Evolutionary conservation across 2,113 vertebrate species (phyloP).

Genomic region (Varanus salvator): DNA sequence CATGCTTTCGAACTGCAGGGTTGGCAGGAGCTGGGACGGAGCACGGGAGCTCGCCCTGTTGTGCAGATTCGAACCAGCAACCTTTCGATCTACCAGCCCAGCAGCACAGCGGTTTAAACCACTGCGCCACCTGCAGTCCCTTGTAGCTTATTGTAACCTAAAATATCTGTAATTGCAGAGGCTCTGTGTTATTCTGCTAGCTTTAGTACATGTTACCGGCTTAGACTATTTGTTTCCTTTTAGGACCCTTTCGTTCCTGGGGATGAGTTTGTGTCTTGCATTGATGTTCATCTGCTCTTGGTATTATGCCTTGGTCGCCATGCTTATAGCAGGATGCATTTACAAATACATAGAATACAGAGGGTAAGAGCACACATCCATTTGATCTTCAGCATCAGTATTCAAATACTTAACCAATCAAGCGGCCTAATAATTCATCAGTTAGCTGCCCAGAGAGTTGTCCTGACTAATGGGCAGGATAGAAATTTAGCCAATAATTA

Average conservation of each 20-base stretch:
- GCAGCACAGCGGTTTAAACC: too few species aligned
- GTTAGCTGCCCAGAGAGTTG: too few species aligned
- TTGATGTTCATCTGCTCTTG: conserved; percentile 98
- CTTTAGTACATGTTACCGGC: conserved; percentile 54
- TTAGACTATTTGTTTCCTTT: conserved; percentile 46
- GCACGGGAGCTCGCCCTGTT: too few species aligned
- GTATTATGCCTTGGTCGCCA: conserved; percentile 94
- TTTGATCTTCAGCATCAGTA: conserved; percentile 56
- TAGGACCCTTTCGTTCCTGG: conserved; percentile 95
- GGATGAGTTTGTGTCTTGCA: conserved; percentile 96
- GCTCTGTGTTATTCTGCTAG: conserved; percentile 26
- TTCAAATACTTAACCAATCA: background rate
- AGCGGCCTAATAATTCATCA: too few species aligned
- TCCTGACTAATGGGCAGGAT: too few species aligned
- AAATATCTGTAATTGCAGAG: conserved; percentile 10
- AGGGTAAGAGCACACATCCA: conserved; percentile 84
- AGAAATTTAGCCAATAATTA: too few species aligned
- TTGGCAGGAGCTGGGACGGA: too few species aligned
- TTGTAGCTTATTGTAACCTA: conserved; percentile 6
- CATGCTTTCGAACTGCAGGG: too few species aligned
- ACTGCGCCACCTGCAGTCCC: background rate
- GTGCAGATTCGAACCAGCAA: too few species aligned
- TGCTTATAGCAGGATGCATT: conserved; percentile 93
- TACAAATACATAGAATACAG: conserved; percentile 99
- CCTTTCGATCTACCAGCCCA: too few species aligned